Percentiles rank a stretch among this genome's conserved stretches.
Evolutionary conservation across 2,113 vertebrate genomes (phyloP).

Genomic region (Nematolebias whitei): DNA sequence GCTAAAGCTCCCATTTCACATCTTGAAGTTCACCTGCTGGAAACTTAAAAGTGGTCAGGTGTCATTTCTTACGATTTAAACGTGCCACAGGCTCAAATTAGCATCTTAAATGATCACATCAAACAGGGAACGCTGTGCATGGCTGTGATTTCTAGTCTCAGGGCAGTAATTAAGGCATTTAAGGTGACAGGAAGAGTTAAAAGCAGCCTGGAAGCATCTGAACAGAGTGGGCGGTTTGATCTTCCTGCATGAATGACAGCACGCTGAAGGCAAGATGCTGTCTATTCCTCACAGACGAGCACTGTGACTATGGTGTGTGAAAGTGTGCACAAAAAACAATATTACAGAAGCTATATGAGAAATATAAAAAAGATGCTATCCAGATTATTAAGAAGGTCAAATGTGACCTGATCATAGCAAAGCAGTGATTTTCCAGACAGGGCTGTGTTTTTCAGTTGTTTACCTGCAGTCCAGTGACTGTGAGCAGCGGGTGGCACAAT

Average conservation of each 20-base stretch:
- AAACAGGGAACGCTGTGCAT: not conserved
- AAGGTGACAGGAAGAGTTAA: slow-evolving; percentile 5
- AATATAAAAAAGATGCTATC: not conserved
- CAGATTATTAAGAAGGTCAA: too few species aligned
- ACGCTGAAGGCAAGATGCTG: not conserved
- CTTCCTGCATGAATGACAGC: not conserved
- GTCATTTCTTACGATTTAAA: not conserved
- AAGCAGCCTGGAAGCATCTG: slow-evolving; percentile 3
- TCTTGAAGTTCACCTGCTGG: not conserved
- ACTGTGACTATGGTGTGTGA: not conserved
- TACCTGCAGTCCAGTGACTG: slow-evolving; percentile 85
- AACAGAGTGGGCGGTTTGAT: not conserved
- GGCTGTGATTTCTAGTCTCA: not conserved
- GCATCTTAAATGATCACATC: not conserved
- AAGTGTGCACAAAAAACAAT: too few species aligned
- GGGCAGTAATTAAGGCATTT: slow-evolving; percentile 4
- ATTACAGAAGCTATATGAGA: too few species aligned
- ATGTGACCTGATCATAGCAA: too few species aligned
- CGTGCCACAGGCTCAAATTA: not conserved
- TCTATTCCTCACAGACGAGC: not conserved
- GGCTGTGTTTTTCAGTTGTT: not conserved
- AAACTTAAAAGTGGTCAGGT: not conserved
- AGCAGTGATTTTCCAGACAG: not conserved
- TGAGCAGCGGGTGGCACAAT: slow-evolving; percentile 86
- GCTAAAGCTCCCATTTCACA: not conserved